phyloP scores from a whole-genome alignment of 2,888 invertebrate genomes.

The Xylophagus ater region DNA sequence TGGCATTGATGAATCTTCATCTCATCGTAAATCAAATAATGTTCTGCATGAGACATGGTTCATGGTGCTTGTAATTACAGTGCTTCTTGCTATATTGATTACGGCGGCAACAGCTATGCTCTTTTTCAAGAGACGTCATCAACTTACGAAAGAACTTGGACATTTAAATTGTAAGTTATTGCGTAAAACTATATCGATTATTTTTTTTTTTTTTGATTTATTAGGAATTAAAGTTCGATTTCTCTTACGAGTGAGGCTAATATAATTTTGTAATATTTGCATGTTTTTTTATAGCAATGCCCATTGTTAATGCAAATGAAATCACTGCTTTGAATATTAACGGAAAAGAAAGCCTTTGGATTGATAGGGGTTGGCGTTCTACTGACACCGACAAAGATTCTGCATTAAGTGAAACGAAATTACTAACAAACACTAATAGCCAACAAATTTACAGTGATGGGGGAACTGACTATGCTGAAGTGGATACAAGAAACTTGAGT shows the following conservation, averaged over 20 bases:
- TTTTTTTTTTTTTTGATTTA: no score
- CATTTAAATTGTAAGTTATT: conserved; percentile 50
- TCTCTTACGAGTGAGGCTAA: no score
- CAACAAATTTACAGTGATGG: conserved; percentile 39
- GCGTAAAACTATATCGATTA: no score
- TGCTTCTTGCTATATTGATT: conserved; percentile 33
- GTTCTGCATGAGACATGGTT: conserved; percentile 38
- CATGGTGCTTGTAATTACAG: conserved; percentile 34
- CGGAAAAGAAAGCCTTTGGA: conserved; percentile 57
- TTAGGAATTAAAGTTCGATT: no score
- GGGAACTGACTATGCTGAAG: conserved; percentile 57
- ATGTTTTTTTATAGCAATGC: conserved; percentile 16
- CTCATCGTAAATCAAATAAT: conserved; percentile 35
- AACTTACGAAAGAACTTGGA: conserved; percentile 46
- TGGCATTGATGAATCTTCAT: conserved; percentile 33
- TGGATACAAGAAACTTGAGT: conserved; percentile 52
- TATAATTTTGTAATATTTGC: no score
- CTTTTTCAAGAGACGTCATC: conserved; percentile 37
- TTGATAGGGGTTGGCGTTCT: conserved; percentile 56
- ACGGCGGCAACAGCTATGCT: conserved; percentile 34
- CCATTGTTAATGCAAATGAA: conserved; percentile 41
- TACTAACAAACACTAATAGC: conserved; percentile 43
- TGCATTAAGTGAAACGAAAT: conserved; percentile 44
- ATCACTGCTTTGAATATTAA: conserved; percentile 40
- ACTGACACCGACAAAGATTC: conserved; percentile 53